Evolutionary conservation across 2,888 invertebrate species (phyloP).

Genomic region (Drosophila percnosoma): DNA sequence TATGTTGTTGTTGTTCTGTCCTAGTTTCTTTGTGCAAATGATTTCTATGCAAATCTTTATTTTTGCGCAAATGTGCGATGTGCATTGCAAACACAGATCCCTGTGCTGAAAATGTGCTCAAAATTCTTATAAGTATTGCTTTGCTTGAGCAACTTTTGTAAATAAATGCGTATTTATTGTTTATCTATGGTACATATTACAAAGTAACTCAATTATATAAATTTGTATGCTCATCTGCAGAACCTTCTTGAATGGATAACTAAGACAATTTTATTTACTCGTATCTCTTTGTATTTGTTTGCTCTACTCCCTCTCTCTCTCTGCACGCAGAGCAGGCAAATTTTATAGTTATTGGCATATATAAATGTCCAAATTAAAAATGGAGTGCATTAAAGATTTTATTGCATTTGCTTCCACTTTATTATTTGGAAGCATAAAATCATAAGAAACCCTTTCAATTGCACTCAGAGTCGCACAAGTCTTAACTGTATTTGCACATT

Average conservation of each 20-base stretch:
- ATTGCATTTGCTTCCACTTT: neutral
- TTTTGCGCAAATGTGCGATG: constrained; percentile 17
- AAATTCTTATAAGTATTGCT: neutral
- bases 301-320: neutral
- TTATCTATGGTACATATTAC: neutral
- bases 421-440: neutral
- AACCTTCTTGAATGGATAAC: neutral
- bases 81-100: constrained; percentile 10
- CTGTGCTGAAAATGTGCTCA: neutral
- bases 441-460: neutral
- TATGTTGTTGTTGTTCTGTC: constrained; percentile 15
- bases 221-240: neutral
- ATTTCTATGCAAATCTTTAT: constrained; percentile 1
- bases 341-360: neutral
- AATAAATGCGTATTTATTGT: constrained; percentile 1
- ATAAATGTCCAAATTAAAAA: neutral
- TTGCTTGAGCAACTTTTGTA: neutral
- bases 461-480: neutral
- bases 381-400: neutral
- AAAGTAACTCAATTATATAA: neutral
- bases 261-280: neutral
- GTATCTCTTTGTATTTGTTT: neutral
- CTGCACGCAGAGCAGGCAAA: neutral
- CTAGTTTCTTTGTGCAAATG: constrained; percentile 23
- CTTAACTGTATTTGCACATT: constrained; percentile 14